Conservation (phyloP, 2,113 vertebrate genomes). For the Dasyornis broadbenti region DNA sequence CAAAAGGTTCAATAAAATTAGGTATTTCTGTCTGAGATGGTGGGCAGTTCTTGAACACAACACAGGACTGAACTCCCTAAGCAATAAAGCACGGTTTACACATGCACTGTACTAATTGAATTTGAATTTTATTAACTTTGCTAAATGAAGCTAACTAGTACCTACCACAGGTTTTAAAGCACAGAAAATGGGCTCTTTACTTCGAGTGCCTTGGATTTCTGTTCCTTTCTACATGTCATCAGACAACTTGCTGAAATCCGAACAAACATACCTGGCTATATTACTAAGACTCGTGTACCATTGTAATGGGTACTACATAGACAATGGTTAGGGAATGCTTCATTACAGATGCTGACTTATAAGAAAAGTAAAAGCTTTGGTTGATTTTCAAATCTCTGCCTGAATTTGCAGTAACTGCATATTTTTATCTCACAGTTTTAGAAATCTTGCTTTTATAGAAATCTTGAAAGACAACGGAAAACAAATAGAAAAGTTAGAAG, state of each 20-base stretch:
- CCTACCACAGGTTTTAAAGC: background rate
- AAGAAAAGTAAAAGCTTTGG: background rate
- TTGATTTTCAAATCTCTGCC: background rate
- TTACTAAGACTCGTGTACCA: background rate
- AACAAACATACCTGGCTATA: background rate
- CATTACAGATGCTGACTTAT: background rate
- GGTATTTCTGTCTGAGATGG: background rate
- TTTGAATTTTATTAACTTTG: background rate
- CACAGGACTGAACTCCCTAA: background rate
- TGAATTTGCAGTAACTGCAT: background rate
- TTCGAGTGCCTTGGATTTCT: background rate
- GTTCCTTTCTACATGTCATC: background rate
- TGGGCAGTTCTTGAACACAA: background rate
- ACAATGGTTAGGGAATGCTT: background rate
- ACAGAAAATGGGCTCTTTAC: background rate
- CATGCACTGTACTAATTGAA: background rate
- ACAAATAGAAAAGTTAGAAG: background rate
- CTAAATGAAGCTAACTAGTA: background rate
- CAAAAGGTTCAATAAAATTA: background rate
- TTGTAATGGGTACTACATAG: background rate
- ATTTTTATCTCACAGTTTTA: background rate
- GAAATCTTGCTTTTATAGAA: background rate
- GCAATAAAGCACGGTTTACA: background rate
- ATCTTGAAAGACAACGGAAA: background rate
- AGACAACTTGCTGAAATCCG: background rate